Percentiles rank a stretch among this genome's conserved stretches.
These are phyloP conservation scores for Conchocele bisecta DNA, from an alignment of 2,888 invertebrate species.

Conservation along the genomic window DNA sequence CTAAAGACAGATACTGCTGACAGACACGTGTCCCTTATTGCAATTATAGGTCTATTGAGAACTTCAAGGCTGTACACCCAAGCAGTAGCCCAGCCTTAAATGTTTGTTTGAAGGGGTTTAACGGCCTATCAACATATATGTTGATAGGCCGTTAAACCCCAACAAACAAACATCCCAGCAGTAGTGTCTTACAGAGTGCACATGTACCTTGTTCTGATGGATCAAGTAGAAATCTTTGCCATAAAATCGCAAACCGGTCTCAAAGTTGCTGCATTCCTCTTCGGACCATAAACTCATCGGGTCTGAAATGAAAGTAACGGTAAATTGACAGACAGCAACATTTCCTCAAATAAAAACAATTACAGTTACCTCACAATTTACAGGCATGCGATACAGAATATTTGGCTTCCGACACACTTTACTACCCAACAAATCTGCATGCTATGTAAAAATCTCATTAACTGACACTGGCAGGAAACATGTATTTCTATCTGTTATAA, in stretches of 20 bases:
- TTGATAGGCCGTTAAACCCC: too few relatives aligned
- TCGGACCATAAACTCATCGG: constrained; percentile 91
- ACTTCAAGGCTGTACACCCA: too few relatives aligned
- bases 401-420: background rate
- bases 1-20: too few relatives aligned
- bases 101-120: too few relatives aligned
- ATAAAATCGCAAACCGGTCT: constrained; percentile 94
- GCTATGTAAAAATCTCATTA: too few relatives aligned
- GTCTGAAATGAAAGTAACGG: constrained; percentile 69
- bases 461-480: too few relatives aligned
- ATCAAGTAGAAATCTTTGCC: constrained; percentile 98
- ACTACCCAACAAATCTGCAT: too few relatives aligned
- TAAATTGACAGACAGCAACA: background rate
- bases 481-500: too few relatives aligned
- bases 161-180: background rate
- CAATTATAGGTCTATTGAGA: too few relatives aligned
- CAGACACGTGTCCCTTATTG: too few relatives aligned
- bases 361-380: background rate
- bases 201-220: constrained; percentile 92
- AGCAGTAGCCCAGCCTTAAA: too few relatives aligned
- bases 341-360: background rate
- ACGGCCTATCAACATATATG: too few relatives aligned
- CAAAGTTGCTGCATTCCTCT: constrained; percentile 98
- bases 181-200: background rate
- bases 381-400: background rate